These are phyloP conservation scores for Clivina fossor DNA, from an alignment of 2,888 invertebrate genomes.

Conservation along the genomic window DNA sequence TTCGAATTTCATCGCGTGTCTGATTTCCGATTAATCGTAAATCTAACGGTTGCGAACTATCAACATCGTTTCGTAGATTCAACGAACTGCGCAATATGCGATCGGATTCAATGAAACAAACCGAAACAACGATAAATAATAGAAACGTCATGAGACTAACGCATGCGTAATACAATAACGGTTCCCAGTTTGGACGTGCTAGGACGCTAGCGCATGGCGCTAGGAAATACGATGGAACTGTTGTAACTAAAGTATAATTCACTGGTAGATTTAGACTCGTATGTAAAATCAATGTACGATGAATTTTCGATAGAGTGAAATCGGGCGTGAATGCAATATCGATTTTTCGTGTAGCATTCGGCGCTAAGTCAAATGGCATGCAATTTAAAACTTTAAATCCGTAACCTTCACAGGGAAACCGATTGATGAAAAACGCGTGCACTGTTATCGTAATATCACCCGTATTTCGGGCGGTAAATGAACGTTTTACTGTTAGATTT, in stretches of 20 bases:
- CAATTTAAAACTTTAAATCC: conserved; percentile 80
- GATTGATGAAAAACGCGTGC: conserved; percentile 66
- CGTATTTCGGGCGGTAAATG: conserved; percentile 86
- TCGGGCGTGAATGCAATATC: conserved; percentile 89
- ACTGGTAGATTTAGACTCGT: conserved; percentile 64
- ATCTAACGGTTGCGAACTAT: conserved; percentile 64
- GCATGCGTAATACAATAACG: conserved; percentile 65
- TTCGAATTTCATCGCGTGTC: conserved; percentile 50
- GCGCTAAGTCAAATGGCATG: conserved; percentile 66
- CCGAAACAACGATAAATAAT: conserved; percentile 65
- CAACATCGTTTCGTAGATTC: conserved; percentile 55
- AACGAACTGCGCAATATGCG: conserved; percentile 63
- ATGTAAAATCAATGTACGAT: conserved; percentile 62
- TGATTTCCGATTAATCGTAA: conserved; percentile 60
- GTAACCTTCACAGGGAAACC: conserved; percentile 71
- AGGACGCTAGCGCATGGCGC: conserved; percentile 68
- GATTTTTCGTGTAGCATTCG: conserved; percentile 74
- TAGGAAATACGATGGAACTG: conserved; percentile 63
- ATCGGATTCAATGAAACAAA: conserved; percentile 72
- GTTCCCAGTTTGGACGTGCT: conserved; percentile 77
- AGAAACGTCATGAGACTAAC: conserved; percentile 62
- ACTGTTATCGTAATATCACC: conserved; percentile 85
- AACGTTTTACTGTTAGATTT: conserved; percentile 73
- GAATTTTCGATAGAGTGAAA: conserved; percentile 76
- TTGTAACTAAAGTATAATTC: conserved; percentile 70